Percentiles rank a stretch among this genome's conserved stretches.
These are phyloP conservation scores for Mormyrus proboscirostris DNA, from an alignment of 2,797 vertebrate species.

Conservation along the genomic window DNA sequence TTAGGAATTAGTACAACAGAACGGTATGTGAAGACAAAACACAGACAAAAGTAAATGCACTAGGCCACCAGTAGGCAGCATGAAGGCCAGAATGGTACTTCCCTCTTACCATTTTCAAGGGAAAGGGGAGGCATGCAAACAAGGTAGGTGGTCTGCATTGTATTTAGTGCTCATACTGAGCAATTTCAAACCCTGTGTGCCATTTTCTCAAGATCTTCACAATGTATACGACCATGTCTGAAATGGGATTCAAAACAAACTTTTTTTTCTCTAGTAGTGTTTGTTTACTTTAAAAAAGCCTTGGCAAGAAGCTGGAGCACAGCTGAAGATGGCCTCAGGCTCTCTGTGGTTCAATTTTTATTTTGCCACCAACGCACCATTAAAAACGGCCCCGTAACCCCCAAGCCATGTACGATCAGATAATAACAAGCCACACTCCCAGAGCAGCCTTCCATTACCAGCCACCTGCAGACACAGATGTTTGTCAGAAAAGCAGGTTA, in stretches of 20 bases:
- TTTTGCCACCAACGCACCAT: background rate
- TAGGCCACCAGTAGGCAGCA: background rate
- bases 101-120: background rate
- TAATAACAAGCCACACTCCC: background rate
- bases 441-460: background rate
- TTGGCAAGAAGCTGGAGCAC: background rate
- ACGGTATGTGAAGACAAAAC: background rate
- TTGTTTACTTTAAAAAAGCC: background rate
- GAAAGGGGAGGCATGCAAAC: background rate
- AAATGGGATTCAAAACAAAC: background rate
- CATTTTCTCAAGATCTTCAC: conserved; percentile 15
- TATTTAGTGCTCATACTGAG: background rate
- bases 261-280: background rate
- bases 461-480: background rate
- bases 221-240: background rate
- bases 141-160: background rate
- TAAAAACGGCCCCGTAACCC: background rate
- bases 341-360: background rate
- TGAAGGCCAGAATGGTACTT: background rate
- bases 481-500: background rate
- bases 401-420: background rate
- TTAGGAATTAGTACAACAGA: background rate
- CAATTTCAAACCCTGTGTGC: background rate
- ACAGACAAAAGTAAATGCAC: background rate
- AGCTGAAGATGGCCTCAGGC: background rate